Base-by-base conservation (phyloP, 2,113 vertebrate species). In the Neogobius melanostomus region DNA sequence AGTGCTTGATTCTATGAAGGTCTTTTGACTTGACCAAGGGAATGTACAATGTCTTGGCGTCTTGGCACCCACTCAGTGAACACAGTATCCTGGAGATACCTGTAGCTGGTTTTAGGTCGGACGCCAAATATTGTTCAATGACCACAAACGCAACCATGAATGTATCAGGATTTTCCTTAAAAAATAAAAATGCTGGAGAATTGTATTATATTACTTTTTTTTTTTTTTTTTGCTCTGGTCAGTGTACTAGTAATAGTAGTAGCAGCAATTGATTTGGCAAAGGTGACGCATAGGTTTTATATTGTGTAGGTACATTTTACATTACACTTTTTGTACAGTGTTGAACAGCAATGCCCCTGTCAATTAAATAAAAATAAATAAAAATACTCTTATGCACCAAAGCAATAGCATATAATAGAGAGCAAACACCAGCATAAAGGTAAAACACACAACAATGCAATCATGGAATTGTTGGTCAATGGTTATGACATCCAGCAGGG, bases 41-140 rank as follows among this genome's bases (percentile, higher is more conserved):
- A 1, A 79, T 61, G 48, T 81, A 73, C 49, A 21, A 69, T 74
- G 77, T 83, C 70, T 78, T 83, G 76, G 80, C 82, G 77, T 83
- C 70, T 78, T 83, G 76, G 80, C 82, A 71, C 80, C 85, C 80
- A 82, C 79, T 87, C 72, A 49, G 72, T 75, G 84, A 87, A 87
- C 88, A 90, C 72, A 68, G 83, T 75, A 54, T 80, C 82, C 80
- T 71, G 63, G 87, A 86, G 86, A 91, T 87, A 72, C 21, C 21
- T 21, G 21, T 21, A 21, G 66, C 74, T 53, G 77, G 59, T 17
- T 80, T 82, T 21, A 82, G 84, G 77, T 84, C 84, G 71, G 66
- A 71, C 68, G 69, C 77, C 52, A 87, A 83, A 90, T 82, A 80
- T 64, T 64, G 69, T 79, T 72, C 60, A 73, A 64, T 78, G 69